phyloP scores from a whole-genome alignment of 2,113 vertebrate species.

The Lathamus discolor region DNA sequence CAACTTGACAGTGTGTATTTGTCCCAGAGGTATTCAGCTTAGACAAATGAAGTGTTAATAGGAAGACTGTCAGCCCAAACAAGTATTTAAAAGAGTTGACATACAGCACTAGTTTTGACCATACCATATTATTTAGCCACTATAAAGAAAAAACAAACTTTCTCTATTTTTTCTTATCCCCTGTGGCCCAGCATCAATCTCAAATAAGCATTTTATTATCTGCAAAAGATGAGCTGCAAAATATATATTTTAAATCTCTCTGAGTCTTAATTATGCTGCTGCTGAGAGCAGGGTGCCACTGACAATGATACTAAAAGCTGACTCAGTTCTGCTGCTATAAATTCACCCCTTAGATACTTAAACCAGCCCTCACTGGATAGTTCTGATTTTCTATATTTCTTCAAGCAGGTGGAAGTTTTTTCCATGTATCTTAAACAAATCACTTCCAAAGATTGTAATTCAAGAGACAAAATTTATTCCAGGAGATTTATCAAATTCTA shows the following conservation, averaged over 20 bases:
- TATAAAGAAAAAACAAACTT: background rate
- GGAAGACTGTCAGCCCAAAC: background rate
- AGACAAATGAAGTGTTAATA: constrained; percentile 25
- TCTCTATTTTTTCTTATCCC: background rate
- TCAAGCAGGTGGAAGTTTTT: background rate
- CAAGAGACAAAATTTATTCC: background rate
- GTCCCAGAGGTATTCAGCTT: background rate
- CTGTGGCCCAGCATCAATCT: background rate
- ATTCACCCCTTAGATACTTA: background rate
- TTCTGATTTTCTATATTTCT: background rate
- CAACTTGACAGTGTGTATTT: background rate
- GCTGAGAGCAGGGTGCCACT: background rate
- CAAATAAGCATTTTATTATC: background rate
- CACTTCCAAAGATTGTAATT: background rate
- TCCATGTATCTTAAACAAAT: background rate
- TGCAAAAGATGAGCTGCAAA: background rate
- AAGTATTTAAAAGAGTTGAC: background rate
- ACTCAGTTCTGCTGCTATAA: constrained; percentile 1
- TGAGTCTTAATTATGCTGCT: background rate
- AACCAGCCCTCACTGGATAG: background rate
- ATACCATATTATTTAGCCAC: background rate
- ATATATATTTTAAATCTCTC: background rate
- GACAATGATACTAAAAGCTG: background rate
- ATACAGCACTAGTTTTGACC: background rate
- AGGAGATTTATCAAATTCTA: background rate